phyloP scores from a whole-genome alignment of 2,888 invertebrate genomes.

The Sinhomidia bicolor region DNA sequence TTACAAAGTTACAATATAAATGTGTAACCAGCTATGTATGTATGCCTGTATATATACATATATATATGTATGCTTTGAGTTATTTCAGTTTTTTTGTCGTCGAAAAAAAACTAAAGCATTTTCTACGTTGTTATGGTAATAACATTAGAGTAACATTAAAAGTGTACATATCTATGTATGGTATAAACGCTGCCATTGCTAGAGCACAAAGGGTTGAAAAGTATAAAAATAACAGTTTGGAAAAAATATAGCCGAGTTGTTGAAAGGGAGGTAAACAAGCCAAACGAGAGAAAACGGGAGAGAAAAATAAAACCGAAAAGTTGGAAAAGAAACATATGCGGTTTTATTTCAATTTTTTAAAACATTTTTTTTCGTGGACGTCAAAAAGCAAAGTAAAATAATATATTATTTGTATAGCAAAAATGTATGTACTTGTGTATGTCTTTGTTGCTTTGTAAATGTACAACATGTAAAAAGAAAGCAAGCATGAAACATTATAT shows the following conservation, averaged over 20 bases:
- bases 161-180: neutral
- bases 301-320: conserved; percentile 32
- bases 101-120: neutral
- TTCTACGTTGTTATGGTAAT: conserved; percentile 9
- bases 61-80: neutral
- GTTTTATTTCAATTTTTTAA: conserved; percentile 22
- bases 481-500: neutral
- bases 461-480: neutral
- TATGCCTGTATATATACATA: neutral
- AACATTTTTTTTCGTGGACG: neutral
- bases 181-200: neutral
- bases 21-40: too few species aligned
- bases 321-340: conserved; percentile 21
- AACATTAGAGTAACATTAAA: conserved; percentile 22
- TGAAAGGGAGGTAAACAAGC: conserved; percentile 24
- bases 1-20: too few species aligned
- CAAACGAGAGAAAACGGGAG: neutral
- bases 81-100: neutral
- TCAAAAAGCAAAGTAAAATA: neutral
- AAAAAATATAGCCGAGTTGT: neutral
- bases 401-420: neutral
- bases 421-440: too few species aligned
- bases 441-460: too few species aligned
- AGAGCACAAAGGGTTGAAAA: too few species aligned
- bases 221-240: neutral